Conservation (phyloP, 2,888 invertebrate species). For the Neoitamus cyanurus region DNA sequence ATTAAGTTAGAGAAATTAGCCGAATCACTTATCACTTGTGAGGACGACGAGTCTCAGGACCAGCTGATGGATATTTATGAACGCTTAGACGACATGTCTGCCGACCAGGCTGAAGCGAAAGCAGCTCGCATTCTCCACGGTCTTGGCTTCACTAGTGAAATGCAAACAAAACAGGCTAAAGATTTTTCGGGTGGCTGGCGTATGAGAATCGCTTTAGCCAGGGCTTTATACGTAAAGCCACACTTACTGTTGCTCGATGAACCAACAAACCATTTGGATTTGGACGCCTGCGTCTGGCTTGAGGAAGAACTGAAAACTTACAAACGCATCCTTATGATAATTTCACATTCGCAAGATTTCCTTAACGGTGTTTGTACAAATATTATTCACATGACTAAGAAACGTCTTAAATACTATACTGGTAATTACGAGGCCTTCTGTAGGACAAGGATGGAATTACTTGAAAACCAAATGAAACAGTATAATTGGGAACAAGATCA, state of each 20-base stretch:
- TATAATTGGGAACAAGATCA: conserved; percentile 99
- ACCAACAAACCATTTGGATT: conserved; percentile 98
- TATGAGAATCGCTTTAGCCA: conserved; percentile 97
- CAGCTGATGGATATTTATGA: conserved; percentile 98
- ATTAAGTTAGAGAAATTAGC: conserved; percentile 90
- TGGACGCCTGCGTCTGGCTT: conserved; percentile 99
- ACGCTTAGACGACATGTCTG: conserved; percentile 94
- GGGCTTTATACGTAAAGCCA: conserved; percentile 97
- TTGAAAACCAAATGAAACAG: conserved; percentile 99
- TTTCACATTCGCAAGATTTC: conserved; percentile 99
- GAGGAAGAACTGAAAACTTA: conserved; percentile 97
- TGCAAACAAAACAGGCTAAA: conserved; percentile 88
- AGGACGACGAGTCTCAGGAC: conserved; percentile 93
- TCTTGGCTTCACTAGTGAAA: conserved; percentile 89
- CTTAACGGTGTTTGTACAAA: conserved; percentile 97
- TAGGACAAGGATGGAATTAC: conserved; percentile 90
- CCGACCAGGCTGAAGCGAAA: conserved; percentile 93
- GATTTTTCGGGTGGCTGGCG: conserved; percentile 97
- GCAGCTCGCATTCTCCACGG: conserved; percentile 96
- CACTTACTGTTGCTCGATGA: conserved; percentile 96
- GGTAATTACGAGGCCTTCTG: conserved; percentile 98
- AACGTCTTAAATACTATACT: conserved; percentile 93
- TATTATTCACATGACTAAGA: conserved; percentile 94
- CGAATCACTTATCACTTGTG: conserved; percentile 86
- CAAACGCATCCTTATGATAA: conserved; percentile 95